Evolutionary conservation across 2,888 invertebrate genomes (phyloP), one percentile per base, ranked within the genome.

Genomic region (Caenorhabditis drosophilae): DNA sequence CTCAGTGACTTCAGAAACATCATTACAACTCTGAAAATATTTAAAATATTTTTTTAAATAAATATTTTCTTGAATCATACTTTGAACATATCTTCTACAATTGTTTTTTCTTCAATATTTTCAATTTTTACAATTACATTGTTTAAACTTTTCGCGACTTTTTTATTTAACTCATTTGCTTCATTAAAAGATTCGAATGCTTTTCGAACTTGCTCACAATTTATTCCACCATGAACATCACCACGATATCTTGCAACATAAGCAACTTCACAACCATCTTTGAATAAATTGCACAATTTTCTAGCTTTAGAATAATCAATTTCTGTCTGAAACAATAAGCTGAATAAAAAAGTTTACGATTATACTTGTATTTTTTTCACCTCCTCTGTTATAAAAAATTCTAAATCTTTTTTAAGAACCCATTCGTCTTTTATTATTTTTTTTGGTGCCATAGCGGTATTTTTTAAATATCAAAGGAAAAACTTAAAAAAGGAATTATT

Each of bases 181-280:
- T 61, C 64, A 1, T 44, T 22, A 22, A 58, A 67, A 1, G 59
- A 46, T 35, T 67, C 64, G 18, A 47, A 56, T 1, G 59, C 56
- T 26, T 62, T 60, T 18, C 73, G 51, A 31, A 73, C 41, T 25
- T 56, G 27, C 7, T 67, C 64, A 1, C 63, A 63, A 18, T 52
- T 6, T 18, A 73, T 26, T 15, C 59, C 64, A 16, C 67, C 67
- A 38, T 70, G 67, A 1, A 54, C 59, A 59, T 70, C 62, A 18
- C 31, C 49, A 23, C 59, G 42, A 35, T 73, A 70, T 41, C 70
- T 41, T 2, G 70, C 67, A 11, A 73, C 58, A 20, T 70, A 73
- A 18, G 73, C 70, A n/a, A 59, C 61, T 44, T 64, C 64, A 34
- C 51, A 55, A 2, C 59, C 58, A 16, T 64, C 23, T 23, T 55